These are phyloP conservation scores for Sorex fumeus DNA, from an alignment of 2,113 vertebrate species.

Conservation along the genomic window DNA sequence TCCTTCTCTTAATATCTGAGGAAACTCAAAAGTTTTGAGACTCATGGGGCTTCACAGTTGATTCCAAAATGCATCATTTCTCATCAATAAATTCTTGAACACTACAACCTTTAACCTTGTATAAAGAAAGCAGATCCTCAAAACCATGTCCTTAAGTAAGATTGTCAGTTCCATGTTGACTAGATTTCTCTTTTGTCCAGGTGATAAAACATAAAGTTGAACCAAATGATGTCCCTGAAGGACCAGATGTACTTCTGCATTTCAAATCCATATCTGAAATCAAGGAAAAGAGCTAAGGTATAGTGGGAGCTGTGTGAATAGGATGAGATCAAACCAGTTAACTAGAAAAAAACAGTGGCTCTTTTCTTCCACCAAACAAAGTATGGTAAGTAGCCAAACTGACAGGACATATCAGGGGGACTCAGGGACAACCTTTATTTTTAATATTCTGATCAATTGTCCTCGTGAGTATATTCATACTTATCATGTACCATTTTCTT, in stretches of 20 bases:
- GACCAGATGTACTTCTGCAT: background rate
- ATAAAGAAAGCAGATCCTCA: background rate
- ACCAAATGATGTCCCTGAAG: background rate
- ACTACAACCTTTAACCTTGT: background rate
- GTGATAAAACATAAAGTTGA: background rate
- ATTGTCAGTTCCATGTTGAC: background rate
- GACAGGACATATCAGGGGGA: background rate
- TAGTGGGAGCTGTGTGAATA: background rate
- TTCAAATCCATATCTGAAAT: background rate
- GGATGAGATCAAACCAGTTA: background rate
- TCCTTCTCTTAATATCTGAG: background rate
- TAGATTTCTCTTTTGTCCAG: background rate
- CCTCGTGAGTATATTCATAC: background rate
- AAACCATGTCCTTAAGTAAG: background rate
- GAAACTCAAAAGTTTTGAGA: background rate
- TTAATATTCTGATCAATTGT: background rate
- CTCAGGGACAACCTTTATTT: background rate
- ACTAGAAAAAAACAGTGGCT: background rate
- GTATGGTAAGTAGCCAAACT: background rate
- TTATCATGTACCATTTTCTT: constrained; percentile 30
- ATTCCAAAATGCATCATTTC: background rate
- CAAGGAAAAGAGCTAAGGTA: background rate
- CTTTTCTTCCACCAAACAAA: background rate
- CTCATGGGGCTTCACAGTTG: background rate
- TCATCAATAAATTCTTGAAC: background rate